Percentiles rank a stretch among this genome's conserved stretches.
phyloP scores from a whole-genome alignment of 23 tunicate genomes.

The Corella eumyota region DNA sequence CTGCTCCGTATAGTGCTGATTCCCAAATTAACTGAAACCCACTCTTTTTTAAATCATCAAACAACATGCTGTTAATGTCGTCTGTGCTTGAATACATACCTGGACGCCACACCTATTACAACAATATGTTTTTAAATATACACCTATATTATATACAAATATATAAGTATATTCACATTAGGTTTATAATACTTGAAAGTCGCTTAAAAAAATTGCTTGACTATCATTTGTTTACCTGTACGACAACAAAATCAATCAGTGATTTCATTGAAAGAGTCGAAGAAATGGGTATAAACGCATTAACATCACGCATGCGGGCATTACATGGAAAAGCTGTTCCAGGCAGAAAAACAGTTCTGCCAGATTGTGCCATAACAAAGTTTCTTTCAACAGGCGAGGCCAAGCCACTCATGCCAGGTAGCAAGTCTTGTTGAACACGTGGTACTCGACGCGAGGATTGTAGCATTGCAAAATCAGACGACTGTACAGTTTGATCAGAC shows the following conservation, averaged over 20 bases:
- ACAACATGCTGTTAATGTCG: slow-evolving; percentile 3
- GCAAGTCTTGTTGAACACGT: too few species aligned
- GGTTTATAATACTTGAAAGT: too few species aligned
- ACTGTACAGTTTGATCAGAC: too few species aligned
- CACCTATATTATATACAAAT: too few species aligned
- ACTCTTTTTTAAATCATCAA: slow-evolving; percentile 7
- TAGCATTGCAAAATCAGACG: too few species aligned
- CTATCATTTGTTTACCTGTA: background rate
- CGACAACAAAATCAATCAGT: slow-evolving; percentile 5
- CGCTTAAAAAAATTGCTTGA: too few species aligned
- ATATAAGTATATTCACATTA: too few species aligned
- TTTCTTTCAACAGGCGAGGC: slow-evolving; percentile 11
- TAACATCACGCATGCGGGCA: background rate
- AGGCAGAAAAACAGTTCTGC: slow-evolving; percentile 12
- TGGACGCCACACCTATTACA: slow-evolving; percentile 14
- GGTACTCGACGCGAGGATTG: too few species aligned
- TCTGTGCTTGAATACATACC: slow-evolving; percentile 6
- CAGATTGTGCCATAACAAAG: background rate
- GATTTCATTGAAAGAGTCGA: slow-evolving; percentile 4
- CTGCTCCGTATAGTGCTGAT: slow-evolving; percentile 1
- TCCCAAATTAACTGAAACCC: slow-evolving; percentile 12
- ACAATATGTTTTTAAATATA: background rate
- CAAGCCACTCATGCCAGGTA: slow-evolving; percentile 11
- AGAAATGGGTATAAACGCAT: background rate
- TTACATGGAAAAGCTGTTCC: slow-evolving; percentile 8